A percentile compares a stretch with the other conserved stretches of the same genome.
phyloP scores from a whole-genome alignment of 2,797 vertebrate species.

The Phoxinus dragarum region DNA sequence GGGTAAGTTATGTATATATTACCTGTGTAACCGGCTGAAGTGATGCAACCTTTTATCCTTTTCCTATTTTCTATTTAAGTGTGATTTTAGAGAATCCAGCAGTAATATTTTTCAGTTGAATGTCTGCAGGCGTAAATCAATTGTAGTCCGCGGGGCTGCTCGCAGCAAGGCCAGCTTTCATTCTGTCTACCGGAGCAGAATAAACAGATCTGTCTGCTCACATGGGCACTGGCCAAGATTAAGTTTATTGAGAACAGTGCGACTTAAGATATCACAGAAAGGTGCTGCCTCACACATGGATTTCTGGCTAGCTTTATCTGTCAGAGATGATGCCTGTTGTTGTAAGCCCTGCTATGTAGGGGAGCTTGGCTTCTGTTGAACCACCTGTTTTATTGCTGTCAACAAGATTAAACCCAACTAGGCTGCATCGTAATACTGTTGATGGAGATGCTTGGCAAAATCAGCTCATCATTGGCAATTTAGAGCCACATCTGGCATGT shows the following conservation, averaged over 20 bases:
- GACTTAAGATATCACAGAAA: constrained; percentile 65
- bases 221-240: constrained; percentile 65
- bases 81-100: constrained; percentile 55
- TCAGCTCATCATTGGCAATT: constrained; percentile 74
- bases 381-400: constrained; percentile 67
- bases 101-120: constrained; percentile 58
- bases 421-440: constrained; percentile 67
- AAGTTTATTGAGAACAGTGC: constrained; percentile 68
- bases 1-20: constrained; percentile 7
- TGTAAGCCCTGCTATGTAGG: constrained; percentile 67
- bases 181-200: constrained; percentile 56
- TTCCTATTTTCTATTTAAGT: constrained; percentile 43
- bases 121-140: constrained; percentile 57
- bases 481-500: constrained; percentile 68
- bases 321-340: constrained; percentile 67
- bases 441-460: constrained; percentile 68
- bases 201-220: constrained; percentile 62
- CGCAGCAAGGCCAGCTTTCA: constrained; percentile 47
- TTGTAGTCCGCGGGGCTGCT: constrained; percentile 38
- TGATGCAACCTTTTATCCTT: constrained; percentile 33
- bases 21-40: constrained; percentile 1
- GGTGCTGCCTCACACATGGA: constrained; percentile 65
- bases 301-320: constrained; percentile 63
- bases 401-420: constrained; percentile 71
- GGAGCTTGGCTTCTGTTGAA: constrained; percentile 68